A percentile compares a stretch with the other conserved stretches of the same genome.
These are phyloP conservation scores for Lepidotrigona ventralis DNA, from an alignment of 1,140 invertebrate species.

Conservation along the genomic window DNA sequence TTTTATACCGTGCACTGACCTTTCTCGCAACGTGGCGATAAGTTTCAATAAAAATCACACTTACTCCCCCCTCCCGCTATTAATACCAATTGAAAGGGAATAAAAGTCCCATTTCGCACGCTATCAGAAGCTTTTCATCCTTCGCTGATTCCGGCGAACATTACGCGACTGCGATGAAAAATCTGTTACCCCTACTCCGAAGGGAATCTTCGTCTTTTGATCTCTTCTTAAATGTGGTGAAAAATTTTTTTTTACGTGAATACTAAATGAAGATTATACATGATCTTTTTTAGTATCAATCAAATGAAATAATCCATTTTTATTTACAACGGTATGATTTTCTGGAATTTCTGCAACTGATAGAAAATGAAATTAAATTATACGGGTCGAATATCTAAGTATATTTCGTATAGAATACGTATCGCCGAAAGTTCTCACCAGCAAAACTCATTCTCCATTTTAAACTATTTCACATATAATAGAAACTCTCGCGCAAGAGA, in stretches of 20 bases:
- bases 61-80: not conserved
- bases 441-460: not conserved
- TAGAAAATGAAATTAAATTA: not conserved
- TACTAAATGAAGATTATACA: not conserved
- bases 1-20: slow-evolving; percentile 8
- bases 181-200: not conserved
- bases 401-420: no score
- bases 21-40: not conserved
- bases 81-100: slow-evolving; percentile 18
- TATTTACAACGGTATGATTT: no score
- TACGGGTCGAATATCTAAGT: not conserved
- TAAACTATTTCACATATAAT: not conserved
- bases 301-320: not conserved
- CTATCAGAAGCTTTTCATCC: not conserved
- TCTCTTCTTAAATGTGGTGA: not conserved
- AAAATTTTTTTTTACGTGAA: not conserved
- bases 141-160: not conserved
- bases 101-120: not conserved
- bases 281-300: no score
- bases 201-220: not conserved
- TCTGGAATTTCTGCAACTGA: not conserved
- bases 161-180: not conserved
- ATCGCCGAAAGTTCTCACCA: not conserved
- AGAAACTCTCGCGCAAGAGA: not conserved
- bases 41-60: slow-evolving; percentile 15